These are phyloP conservation scores for Brachionichthys hirsutus DNA, from an alignment of 2,113 vertebrate species.

Conservation along the genomic window DNA sequence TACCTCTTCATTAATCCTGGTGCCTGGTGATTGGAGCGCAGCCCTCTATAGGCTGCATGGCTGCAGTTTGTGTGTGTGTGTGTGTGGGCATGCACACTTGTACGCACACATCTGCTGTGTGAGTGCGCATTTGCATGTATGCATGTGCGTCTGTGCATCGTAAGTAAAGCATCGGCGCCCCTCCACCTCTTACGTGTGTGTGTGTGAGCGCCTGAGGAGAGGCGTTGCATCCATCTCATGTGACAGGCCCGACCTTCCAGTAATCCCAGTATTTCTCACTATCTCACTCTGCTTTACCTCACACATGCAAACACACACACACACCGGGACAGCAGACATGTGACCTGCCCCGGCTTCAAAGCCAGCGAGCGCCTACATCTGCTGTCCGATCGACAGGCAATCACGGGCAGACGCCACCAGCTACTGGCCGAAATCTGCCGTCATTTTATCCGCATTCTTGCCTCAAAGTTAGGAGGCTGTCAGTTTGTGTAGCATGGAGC, in stretches of 20 bases:
- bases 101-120: constrained; percentile 22
- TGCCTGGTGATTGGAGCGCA: constrained; percentile 68
- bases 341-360: constrained; percentile 67
- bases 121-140: not conserved
- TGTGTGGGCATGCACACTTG: constrained; percentile 11
- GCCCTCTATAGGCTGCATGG: constrained; percentile 51
- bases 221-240: constrained; percentile 71
- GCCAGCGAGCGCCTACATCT: constrained; percentile 60
- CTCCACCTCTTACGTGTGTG: constrained; percentile 46
- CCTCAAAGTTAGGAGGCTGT: constrained; percentile 36
- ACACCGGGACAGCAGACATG: constrained; percentile 48
- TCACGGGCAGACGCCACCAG: constrained; percentile 50
- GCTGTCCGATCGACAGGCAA: constrained; percentile 45
- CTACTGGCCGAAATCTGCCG: constrained; percentile 39
- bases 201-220: constrained; percentile 45
- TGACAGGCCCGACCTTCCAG: constrained; percentile 69
- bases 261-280: constrained; percentile 72
- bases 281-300: constrained; percentile 66
- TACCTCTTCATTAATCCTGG: constrained; percentile 76
- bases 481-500: constrained; percentile 3
- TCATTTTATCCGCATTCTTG: constrained; percentile 54
- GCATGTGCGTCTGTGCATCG: constrained; percentile 17
- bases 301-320: constrained; percentile 20
- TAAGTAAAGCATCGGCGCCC: constrained; percentile 49
- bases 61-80: constrained; percentile 34